Evolutionary conservation across 2,113 vertebrate genomes (phyloP).

Genomic region (Sminthopsis crassicaudata): DNA sequence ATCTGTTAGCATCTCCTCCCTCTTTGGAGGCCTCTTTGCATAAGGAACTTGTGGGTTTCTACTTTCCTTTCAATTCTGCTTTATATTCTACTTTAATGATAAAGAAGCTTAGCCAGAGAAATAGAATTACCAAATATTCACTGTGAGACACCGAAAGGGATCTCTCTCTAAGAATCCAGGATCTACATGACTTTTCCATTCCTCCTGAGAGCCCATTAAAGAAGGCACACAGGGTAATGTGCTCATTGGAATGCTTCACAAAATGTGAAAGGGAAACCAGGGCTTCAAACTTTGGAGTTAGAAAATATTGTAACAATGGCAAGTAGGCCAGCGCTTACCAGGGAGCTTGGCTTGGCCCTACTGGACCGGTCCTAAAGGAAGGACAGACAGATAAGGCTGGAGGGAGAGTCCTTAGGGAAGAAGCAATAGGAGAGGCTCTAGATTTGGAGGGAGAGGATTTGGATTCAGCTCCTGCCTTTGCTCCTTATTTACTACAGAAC

Average conservation of each 20-base stretch:
- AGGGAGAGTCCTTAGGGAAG: neutral
- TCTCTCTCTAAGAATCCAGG: neutral
- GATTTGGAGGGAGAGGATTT: neutral
- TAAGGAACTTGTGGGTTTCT: constrained; percentile 33
- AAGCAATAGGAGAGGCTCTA: neutral
- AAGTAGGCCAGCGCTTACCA: neutral
- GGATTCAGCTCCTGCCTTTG: neutral
- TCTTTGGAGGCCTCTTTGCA: constrained; percentile 3
- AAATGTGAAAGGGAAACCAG: neutral
- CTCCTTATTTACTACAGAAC: neutral
- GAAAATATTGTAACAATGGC: neutral
- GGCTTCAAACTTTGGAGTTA: constrained; percentile 1
- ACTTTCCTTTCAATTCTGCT: constrained; percentile 37
- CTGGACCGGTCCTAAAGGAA: neutral
- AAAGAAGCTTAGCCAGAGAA: neutral
- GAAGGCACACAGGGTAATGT: neutral
- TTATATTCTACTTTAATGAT: constrained; percentile 16
- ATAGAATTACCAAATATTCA: constrained; percentile 35
- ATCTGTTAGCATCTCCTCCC: neutral
- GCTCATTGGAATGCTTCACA: neutral
- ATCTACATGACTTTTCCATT: neutral
- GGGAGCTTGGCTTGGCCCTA: neutral
- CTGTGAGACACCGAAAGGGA: constrained; percentile 21
- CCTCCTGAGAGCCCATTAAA: constrained; percentile 13
- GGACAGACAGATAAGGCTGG: neutral